Evolutionary conservation across 1,140 invertebrate genomes (phyloP).

Genomic region (Drosophila willistoni): DNA sequence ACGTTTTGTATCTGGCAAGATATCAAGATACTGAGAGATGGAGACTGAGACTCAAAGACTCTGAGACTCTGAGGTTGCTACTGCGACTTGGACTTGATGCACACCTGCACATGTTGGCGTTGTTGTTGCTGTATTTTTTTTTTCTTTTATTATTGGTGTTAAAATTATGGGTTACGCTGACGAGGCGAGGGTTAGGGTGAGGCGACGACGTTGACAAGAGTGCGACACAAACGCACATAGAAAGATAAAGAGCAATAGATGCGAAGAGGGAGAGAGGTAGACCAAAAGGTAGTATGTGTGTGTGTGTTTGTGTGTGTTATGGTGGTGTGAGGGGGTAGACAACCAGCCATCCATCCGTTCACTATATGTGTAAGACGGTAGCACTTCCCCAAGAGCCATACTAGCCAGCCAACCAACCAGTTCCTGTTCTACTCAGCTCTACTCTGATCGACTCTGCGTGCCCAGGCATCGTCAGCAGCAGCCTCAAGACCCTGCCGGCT

Average conservation of each 20-base stretch:
- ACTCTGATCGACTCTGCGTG: conserved; percentile 35
- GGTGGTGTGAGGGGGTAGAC: neutral
- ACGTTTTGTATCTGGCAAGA: conserved; percentile 70
- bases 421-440: conserved; percentile 46
- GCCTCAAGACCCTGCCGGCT: conserved; percentile 1
- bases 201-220: conserved; percentile 58
- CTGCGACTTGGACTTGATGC: conserved; percentile 74
- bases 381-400: conserved; percentile 65
- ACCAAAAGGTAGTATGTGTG: conserved; percentile 11
- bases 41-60: conserved; percentile 23
- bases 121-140: conserved; percentile 36
- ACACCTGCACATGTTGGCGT: conserved; percentile 65
- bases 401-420: conserved; percentile 59
- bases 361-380: conserved; percentile 73
- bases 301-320: neutral
- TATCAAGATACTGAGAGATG: conserved; percentile 64
- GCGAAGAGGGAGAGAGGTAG: conserved; percentile 12
- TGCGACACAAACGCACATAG: conserved; percentile 40
- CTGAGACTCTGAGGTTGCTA: conserved; percentile 48
- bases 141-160: conserved; percentile 79
- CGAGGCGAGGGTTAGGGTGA: conserved; percentile 44
- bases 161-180: conserved; percentile 80
- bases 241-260: conserved; percentile 14
- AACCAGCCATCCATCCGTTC: neutral
- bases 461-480: conserved; percentile 26